Conservation (phyloP, 2,888 invertebrate species). For the Habroteleia sp. region DNA sequence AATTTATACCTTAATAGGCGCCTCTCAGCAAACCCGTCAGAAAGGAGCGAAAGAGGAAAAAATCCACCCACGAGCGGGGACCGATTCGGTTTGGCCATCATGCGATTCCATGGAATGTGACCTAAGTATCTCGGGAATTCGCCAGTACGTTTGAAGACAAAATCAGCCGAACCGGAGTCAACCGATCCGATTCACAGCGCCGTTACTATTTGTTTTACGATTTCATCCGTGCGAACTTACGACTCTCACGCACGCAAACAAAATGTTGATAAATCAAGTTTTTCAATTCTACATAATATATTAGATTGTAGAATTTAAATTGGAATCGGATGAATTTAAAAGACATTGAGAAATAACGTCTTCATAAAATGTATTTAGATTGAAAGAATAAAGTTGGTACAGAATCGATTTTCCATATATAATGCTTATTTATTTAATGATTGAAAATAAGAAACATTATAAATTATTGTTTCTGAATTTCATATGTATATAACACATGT, state of each 20-base stretch:
- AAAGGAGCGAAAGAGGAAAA: conserved; percentile 25
- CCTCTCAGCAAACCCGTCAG: conserved; percentile 41
- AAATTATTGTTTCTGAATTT: too few relatives aligned
- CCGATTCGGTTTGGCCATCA: conserved; percentile 33
- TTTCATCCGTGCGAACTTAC: conserved; percentile 9
- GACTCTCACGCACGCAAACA: not conserved
- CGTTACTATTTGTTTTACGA: conserved; percentile 19
- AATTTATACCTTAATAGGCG: conserved; percentile 55
- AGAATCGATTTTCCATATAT: too few relatives aligned
- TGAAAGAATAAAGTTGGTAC: too few relatives aligned
- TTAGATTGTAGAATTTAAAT: too few relatives aligned
- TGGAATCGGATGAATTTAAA: too few relatives aligned
- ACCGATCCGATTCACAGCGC: conserved; percentile 16
- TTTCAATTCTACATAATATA: too few relatives aligned
- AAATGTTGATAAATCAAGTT: conserved; percentile 1
- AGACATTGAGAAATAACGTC: too few relatives aligned
- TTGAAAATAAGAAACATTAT: too few relatives aligned
- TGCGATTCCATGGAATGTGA: conserved; percentile 47
- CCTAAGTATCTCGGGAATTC: conserved; percentile 47
- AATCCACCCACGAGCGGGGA: conserved; percentile 49
- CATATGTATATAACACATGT: too few relatives aligned
- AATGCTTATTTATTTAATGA: too few relatives aligned
- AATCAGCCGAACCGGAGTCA: conserved; percentile 16
- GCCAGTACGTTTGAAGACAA: conserved; percentile 38
- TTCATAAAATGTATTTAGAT: too few relatives aligned